Conservation (phyloP, 2,113 vertebrate genomes). For the Elephantulus edwardii region DNA sequence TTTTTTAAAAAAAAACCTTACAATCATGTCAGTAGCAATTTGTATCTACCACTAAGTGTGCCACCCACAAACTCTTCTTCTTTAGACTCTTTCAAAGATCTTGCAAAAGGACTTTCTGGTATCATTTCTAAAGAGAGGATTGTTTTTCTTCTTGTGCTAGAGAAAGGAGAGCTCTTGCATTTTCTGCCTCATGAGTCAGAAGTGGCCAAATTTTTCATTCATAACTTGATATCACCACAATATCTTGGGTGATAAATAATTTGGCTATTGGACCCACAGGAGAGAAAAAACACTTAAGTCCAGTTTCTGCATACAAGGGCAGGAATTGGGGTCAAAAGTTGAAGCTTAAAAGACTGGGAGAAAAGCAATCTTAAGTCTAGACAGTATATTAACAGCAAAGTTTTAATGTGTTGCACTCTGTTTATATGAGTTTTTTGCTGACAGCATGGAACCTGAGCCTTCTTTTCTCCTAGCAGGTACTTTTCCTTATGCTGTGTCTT, state of each 20-base stretch:
- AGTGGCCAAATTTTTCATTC: conserved; percentile 31
- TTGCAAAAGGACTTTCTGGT: conserved; percentile 58
- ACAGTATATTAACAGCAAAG: conserved; percentile 79
- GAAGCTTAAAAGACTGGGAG: conserved; percentile 70
- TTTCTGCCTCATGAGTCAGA: background rate
- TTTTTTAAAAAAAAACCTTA: background rate
- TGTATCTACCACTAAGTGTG: conserved; percentile 5
- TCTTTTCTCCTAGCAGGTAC: conserved; percentile 53
- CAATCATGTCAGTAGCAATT: background rate
- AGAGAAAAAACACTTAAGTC: conserved; percentile 58
- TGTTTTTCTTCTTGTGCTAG: conserved; percentile 26
- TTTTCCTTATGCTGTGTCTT: conserved; percentile 47
- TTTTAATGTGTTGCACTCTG: conserved; percentile 70
- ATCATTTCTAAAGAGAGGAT: conserved; percentile 40
- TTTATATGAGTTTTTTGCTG: conserved; percentile 78
- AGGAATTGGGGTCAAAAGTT: conserved; percentile 82
- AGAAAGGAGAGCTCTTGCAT: conserved; percentile 28
- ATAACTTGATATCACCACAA: background rate
- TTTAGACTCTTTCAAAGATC: conserved; percentile 52
- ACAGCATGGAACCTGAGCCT: conserved; percentile 72
- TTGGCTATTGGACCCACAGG: conserved; percentile 64
- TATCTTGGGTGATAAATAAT: conserved; percentile 67
- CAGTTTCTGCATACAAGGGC: conserved; percentile 62
- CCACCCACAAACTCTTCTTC: background rate
- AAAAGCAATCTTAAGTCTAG: conserved; percentile 82